Evolutionary conservation across 1,140 invertebrate species (phyloP), one percentile per base, ranked within the genome.

Genomic region (Polypedilum pembai): DNA sequence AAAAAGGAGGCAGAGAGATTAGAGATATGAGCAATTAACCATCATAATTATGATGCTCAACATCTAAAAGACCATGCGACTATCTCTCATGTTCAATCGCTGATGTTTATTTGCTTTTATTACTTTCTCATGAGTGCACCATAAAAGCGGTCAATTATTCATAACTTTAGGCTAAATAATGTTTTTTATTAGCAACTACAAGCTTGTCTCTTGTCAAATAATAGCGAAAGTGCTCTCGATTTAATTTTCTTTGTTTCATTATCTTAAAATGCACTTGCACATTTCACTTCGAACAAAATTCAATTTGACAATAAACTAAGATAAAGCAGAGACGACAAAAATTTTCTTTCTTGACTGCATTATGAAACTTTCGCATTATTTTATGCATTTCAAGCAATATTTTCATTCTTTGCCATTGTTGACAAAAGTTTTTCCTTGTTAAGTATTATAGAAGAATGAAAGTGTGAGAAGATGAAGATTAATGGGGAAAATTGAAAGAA

Each of bases 1-100:
- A 56, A n/a, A 56, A 56, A 56, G 45, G 45, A 15, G 45, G n/a
- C n/a, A 56, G n/a, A 56, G n/a, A 56, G 45, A 56, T 56, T 56
- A n/a, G 3, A 15, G 45, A 56, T 12, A 56, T 56, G n/a, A 56
- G 45, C 45, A 56, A 56, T 56, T 56, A 56, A 56, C 10, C n/a
- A 56, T 56, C n/a, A 56, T n/a, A 56, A 56, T 56, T 56, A 56
- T 56, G 45, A 56, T 56, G 45, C 45, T 56, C n/a, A 56, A 56
- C 45, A 56, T 56, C 45, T 56, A 56, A 56, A 56, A 56, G 24
- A 33, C 24, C 24, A n/a, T 56, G 12, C 12, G 45, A 56, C 45
- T 56, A 56, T 56, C 45, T 12, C 12, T 56, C 45, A 56, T 56
- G 45, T 56, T 56, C n/a, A 10, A 56, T 56, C 45, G 12, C 10